These are phyloP conservation scores for Antigone vipio DNA, from an alignment of 2,113 vertebrate genomes.

Conservation along the genomic window DNA sequence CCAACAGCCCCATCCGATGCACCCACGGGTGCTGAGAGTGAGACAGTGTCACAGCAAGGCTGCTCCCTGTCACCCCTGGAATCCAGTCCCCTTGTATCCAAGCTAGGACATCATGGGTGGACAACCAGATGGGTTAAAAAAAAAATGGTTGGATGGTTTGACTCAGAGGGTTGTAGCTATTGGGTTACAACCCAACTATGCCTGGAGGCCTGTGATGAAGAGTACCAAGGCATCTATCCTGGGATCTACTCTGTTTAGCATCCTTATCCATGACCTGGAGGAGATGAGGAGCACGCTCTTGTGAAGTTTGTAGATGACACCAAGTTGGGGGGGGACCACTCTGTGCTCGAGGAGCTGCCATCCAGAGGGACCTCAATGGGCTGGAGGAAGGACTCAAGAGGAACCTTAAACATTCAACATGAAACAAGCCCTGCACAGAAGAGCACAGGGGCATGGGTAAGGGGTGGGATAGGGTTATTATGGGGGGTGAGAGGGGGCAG, in stretches of 20 bases:
- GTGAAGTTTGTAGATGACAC: neutral
- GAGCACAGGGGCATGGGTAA: neutral
- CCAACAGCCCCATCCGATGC: no score
- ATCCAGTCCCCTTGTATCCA: neutral
- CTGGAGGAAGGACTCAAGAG: neutral
- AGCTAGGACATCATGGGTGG: neutral
- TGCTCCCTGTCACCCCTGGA: neutral
- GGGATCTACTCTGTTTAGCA: neutral
- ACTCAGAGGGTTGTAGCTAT: neutral
- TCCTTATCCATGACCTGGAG: neutral
- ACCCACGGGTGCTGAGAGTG: no score
- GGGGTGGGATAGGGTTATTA: neutral
- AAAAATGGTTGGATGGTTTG: neutral
- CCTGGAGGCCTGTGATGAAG: neutral
- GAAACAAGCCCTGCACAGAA: neutral
- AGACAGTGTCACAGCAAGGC: neutral
- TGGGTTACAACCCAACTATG: neutral
- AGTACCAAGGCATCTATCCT: rapidly evolving
- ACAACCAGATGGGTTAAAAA: neutral
- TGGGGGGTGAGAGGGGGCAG: neutral
- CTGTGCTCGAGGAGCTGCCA: no score
- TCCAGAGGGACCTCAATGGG: no score
- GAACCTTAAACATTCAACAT: neutral
- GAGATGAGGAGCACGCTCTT: neutral
- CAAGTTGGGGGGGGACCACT: neutral